phyloP scores from a whole-genome alignment of 35 echinoderm and acorn worm genomes.

The Heliocidaris tuberculata region DNA sequence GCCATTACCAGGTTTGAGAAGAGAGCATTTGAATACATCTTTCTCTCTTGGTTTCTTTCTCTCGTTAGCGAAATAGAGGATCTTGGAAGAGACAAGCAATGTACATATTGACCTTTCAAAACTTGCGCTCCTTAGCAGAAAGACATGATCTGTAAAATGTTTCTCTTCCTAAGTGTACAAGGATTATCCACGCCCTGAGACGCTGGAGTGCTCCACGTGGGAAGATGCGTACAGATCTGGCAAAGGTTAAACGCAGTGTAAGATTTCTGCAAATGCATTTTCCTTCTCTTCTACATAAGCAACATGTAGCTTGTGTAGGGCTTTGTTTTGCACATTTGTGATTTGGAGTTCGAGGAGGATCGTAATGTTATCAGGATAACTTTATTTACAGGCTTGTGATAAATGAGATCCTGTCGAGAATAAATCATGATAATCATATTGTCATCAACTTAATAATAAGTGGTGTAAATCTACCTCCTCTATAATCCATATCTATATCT shows the following conservation, averaged over 20 bases:
- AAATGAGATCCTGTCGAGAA: not conserved
- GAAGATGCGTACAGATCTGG: not conserved
- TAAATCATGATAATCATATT: not conserved
- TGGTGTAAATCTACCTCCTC: not conserved
- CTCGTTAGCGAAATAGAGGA: not conserved
- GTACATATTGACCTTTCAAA: slow-evolving; percentile 13
- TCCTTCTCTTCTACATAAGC: not conserved
- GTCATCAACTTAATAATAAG: not conserved
- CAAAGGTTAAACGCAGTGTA: slow-evolving; percentile 3
- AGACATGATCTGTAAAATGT: slow-evolving; percentile 12
- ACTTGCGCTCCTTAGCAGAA: not conserved
- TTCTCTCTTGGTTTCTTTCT: not conserved
- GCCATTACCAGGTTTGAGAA: not conserved
- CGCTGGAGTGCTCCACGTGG: not conserved
- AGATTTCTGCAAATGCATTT: not conserved
- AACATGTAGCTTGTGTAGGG: not conserved
- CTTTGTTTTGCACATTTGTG: not conserved
- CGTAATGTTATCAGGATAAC: not conserved
- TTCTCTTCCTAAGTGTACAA: not conserved
- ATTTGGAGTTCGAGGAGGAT: not conserved
- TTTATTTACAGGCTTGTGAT: not conserved
- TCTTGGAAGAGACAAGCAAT: not conserved
- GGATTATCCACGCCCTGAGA: not conserved
- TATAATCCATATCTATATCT: not conserved
- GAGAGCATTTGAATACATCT: not conserved